Base-by-base conservation (phyloP, 2,797 vertebrate species). In the Spheniscus humboldti region DNA sequence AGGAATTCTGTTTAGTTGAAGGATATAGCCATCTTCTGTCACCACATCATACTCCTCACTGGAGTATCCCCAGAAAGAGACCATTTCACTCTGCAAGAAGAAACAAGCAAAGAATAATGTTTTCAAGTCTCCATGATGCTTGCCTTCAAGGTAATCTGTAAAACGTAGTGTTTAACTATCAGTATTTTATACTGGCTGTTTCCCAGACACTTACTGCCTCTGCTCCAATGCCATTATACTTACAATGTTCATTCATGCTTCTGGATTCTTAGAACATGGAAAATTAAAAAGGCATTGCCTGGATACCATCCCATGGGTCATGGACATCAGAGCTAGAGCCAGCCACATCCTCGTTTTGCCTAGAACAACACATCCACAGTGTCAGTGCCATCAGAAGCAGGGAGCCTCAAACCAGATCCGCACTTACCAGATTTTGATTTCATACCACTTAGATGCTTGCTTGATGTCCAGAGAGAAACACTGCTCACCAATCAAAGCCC, bases 21-120 rank as follows among this genome's bases (percentile, higher is more conserved):
- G 88, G 79, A 88, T 91, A 50, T 91, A 94, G 68, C 88, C 92
- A 71, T 91, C 88, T 23, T 75, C 92, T 75, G 85, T 88, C 57
- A 94, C 45, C 56, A 91, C 92, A 1, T 55, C 7, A 5, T 91
- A 66, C 39, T 91, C 63, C 79, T 91, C 68, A 0, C 63, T 91
- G 74, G 88, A 79, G 47, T 88, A 94, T 8, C 92, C 84, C 84
- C 79, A 84, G 74, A 84, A 91, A 13, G 79, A 88, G 28, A 45
- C 0, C 52, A 88, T 50, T 64, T n/a, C 79, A 60, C 52, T 91
- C 92, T 88, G 63, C 68, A 66, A 16, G 33, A 18, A 71, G 31
- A 11, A 13, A n/a, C 18, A 60, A 55, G 23, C 5, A 23, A 35
- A 60, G 4, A 23, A 14, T 0, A 10, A n/a, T 10, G 7, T 60